Percentiles rank a stretch among this genome's conserved stretches.
Conservation (phyloP, 1,140 invertebrate genomes). For the Pomacea maculata region DNA sequence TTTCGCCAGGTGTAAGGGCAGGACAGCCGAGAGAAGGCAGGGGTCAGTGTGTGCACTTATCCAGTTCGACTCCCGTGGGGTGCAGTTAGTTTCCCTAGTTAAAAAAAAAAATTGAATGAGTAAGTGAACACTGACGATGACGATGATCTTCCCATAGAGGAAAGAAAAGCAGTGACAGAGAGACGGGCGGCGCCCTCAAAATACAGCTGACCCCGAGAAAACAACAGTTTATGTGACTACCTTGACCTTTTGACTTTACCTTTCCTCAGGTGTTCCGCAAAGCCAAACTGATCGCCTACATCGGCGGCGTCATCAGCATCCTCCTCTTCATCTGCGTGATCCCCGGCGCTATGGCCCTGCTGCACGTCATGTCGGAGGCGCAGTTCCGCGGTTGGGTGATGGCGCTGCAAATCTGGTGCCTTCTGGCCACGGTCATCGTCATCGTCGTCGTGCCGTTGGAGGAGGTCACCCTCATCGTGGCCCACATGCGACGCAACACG, state of each 20-base stretch:
- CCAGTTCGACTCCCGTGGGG: too few species aligned
- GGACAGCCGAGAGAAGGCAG: too few species aligned
- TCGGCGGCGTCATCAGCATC: slow-evolving; percentile 39
- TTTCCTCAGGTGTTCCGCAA: slow-evolving; percentile 35
- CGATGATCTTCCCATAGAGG: too few species aligned
- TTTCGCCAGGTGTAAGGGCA: too few species aligned
- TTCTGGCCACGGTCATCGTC: slow-evolving; percentile 43
- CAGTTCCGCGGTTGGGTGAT: slow-evolving; percentile 44
- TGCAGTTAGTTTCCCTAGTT: too few species aligned
- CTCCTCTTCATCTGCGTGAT: slow-evolving; percentile 40
- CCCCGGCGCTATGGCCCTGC: slow-evolving; percentile 45
- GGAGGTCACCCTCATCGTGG: slow-evolving; percentile 41
- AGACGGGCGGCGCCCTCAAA: too few species aligned
- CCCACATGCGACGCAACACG: slow-evolving; percentile 32
- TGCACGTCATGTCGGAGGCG: slow-evolving; percentile 39
- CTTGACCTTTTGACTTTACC: not conserved
- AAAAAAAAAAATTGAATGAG: too few species aligned
- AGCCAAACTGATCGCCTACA: slow-evolving; percentile 43
- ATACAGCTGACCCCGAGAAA: too few species aligned
- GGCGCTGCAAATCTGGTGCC: slow-evolving; percentile 41
- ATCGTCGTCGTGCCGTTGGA: slow-evolving; percentile 46
- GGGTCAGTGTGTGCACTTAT: too few species aligned
- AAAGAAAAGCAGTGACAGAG: too few species aligned
- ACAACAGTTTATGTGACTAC: too few species aligned
- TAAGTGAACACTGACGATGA: too few species aligned